Conservation (phyloP, 2,113 vertebrate species). For the Pitta sordida region DNA sequence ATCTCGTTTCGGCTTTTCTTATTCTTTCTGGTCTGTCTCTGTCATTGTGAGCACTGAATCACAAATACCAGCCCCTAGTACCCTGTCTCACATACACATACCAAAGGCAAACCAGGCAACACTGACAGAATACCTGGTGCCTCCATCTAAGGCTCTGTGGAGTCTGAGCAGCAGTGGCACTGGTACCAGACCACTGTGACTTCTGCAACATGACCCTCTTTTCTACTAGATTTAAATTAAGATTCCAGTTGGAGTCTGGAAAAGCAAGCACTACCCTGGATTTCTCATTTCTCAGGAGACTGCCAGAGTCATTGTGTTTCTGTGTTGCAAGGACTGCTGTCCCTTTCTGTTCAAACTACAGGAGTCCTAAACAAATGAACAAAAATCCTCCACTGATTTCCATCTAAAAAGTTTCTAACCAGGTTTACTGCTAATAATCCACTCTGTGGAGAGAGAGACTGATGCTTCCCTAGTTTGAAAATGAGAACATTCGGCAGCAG, state of each 20-base stretch:
- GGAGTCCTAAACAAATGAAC: neutral
- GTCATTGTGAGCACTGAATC: neutral
- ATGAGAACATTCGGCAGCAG: neutral
- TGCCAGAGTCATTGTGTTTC: neutral
- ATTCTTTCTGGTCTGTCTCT: neutral
- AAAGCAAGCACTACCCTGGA: neutral
- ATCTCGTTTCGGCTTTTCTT: neutral
- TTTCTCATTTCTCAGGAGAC: neutral
- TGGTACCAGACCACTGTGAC: neutral
- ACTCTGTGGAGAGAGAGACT: neutral
- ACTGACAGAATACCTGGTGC: neutral
- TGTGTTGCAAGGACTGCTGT: neutral
- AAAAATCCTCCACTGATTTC: neutral
- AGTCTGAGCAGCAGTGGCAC: neutral
- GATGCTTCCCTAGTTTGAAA: neutral
- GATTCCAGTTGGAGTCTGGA: neutral
- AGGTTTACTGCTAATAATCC: neutral
- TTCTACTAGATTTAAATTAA: neutral
- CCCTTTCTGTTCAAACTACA: neutral
- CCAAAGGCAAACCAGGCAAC: neutral
- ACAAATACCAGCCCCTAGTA: neutral
- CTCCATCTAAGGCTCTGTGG: rapidly evolving
- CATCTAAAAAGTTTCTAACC: neutral
- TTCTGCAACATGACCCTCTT: neutral
- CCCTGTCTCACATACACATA: neutral